Evolutionary conservation across 2,797 vertebrate genomes (phyloP).

Genomic region (Pangasius macronema): DNA sequence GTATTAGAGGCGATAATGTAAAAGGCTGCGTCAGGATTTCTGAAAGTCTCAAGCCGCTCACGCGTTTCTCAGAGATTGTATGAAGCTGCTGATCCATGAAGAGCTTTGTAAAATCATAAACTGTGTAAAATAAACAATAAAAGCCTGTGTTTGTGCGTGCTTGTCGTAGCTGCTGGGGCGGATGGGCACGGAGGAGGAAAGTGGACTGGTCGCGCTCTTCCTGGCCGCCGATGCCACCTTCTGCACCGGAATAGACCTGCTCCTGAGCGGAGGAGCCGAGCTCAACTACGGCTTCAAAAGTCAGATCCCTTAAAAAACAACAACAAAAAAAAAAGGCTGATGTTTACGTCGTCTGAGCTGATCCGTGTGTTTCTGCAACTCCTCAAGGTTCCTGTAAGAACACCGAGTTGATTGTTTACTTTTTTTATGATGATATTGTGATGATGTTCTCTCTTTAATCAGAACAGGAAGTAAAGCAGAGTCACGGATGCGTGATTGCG

Average conservation of each 20-base stretch:
- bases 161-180: constrained; percentile 78
- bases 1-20: not conserved
- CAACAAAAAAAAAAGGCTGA: no score
- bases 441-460: not conserved
- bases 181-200: constrained; percentile 80
- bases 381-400: not conserved
- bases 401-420: not conserved
- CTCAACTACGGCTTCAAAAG: constrained; percentile 80
- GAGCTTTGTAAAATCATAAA: not conserved
- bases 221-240: constrained; percentile 81
- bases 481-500: not conserved
- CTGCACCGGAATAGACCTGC: constrained; percentile 81
- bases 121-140: not conserved
- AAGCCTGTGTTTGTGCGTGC: not conserved
- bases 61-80: not conserved
- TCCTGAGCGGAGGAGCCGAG: constrained; percentile 81
- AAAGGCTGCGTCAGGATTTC: not conserved
- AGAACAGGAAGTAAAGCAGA: not conserved
- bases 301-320: constrained; percentile 56
- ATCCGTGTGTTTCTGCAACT: not conserved
- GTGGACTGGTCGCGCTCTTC: constrained; percentile 75
- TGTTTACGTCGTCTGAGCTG: not conserved
- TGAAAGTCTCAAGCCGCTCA: not conserved
- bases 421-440: not conserved
- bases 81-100: not conserved